phyloP scores from a whole-genome alignment of 2,797 vertebrate species.

The Vireo griseus region DNA sequence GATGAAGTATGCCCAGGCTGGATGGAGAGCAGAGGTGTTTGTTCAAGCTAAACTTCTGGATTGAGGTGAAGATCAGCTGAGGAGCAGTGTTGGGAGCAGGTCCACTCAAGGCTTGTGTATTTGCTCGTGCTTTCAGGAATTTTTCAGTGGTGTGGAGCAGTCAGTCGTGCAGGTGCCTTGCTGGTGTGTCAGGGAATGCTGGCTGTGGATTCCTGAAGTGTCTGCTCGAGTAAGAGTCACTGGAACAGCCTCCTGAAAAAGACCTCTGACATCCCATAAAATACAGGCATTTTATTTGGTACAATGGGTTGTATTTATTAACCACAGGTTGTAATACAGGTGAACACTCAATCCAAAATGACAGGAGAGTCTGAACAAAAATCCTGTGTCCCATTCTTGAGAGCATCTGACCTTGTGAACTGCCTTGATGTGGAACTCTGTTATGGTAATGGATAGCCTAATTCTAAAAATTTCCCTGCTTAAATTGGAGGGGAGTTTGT shows the following conservation, averaged over 20 bases:
- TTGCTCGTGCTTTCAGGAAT: background rate
- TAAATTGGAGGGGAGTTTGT: background rate
- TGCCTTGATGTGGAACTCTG: background rate
- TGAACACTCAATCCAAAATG: background rate
- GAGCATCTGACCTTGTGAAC: background rate
- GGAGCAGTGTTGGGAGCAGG: background rate
- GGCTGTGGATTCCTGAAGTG: background rate
- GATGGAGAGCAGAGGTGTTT: background rate
- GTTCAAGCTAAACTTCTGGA: background rate
- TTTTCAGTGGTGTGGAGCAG: background rate
- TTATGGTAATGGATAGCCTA: background rate
- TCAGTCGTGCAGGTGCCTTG: background rate
- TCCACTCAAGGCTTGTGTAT: background rate
- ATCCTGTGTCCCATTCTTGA: background rate
- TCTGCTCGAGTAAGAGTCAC: background rate
- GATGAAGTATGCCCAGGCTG: background rate
- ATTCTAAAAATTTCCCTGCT: background rate
- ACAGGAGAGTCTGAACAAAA: background rate
- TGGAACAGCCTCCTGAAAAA: background rate
- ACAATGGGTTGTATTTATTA: background rate
- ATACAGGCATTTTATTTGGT: background rate
- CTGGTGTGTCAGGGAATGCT: background rate
- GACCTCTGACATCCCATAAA: background rate
- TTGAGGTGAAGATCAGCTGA: background rate
- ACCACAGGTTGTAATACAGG: background rate